Base-by-base conservation (phyloP, 2,888 invertebrate species). In the Sphaerophoria taeniata region DNA sequence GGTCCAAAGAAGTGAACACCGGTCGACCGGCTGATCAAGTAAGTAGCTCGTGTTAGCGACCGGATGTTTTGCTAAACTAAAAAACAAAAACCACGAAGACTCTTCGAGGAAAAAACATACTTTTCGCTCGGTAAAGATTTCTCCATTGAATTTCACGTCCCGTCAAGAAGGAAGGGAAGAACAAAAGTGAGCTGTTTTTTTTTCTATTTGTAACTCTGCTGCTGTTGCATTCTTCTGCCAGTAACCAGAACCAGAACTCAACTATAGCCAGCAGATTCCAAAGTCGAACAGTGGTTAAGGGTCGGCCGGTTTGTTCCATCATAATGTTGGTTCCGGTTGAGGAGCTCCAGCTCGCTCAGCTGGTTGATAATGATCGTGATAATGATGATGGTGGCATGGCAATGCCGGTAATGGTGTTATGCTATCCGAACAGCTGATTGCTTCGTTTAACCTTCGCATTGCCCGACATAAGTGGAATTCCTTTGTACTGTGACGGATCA, bases 361-460 rank as follows among this genome's bases (percentile, higher is more conserved):
- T 78, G 70, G 71, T 58, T 63, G 65, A 73, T 56, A 34, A 72
- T 71, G 70, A 58, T 60, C 53, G 53, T 70, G 61, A 75, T 75
- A 51, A 71, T 63, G 70, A 70, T 69, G 70, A 69, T 72, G 73
- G 73, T 70, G 60, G 47, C 58, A 60, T 24, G 24, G 39, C 73
- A 55, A 63, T 79, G 61, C 53, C 31, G 65, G 80, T 74, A 77
- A 72, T 77, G 47, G 79, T 79, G 75, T 72, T 84, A 71, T 70
- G 85, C 69, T 73, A 76, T 58, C 76, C 72, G 80, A 85, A 81
- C 85, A 85, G 85, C 85, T 85, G 85, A 85, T 85, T 85, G 81
- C 81, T 77, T 81, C 75, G 81, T 65, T 81, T 81, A 85, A 85
- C 85, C 85, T 85, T 85, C 85, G 45, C 85, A 76, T 81, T 77